These are phyloP conservation scores for Eudyptes chrysolophus DNA, from an alignment of 2,113 vertebrate genomes.

Conservation along the genomic window DNA sequence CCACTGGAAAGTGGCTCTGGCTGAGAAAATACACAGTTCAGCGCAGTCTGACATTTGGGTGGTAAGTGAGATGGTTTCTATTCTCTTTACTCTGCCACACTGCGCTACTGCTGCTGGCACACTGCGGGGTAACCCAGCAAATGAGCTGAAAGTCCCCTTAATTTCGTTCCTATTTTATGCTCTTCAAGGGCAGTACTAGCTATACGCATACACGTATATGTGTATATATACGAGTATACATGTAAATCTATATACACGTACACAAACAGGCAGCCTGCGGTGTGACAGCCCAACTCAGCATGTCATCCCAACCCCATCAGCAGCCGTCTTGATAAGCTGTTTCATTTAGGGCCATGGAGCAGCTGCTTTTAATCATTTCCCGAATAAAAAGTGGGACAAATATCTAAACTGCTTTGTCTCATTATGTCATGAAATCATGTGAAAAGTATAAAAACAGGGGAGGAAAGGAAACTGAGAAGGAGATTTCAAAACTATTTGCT, in stretches of 20 bases:
- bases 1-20: neutral
- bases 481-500: conserved; percentile 66
- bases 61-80: neutral
- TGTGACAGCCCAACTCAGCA: neutral
- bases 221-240: neutral
- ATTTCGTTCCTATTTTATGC: neutral
- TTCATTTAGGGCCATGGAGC: neutral
- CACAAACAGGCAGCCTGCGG: neutral
- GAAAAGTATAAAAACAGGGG: conserved; percentile 61
- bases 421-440: conserved; percentile 70
- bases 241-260: neutral
- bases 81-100: conserved; percentile 1
- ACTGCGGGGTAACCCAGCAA: neutral
- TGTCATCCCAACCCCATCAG: neutral
- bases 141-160: neutral
- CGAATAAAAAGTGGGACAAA: conserved; percentile 41
- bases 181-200: neutral
- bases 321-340: neutral
- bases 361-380: conserved; percentile 65
- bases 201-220: accelerated
- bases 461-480: conserved; percentile 61
- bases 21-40: neutral
- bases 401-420: conserved; percentile 48
- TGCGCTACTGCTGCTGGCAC: neutral
- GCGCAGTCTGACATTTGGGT: neutral